Evolutionary conservation across 2,888 invertebrate genomes (phyloP), one percentile per base, ranked within the genome.

Genomic region (Yponomeuta plumbellus): DNA sequence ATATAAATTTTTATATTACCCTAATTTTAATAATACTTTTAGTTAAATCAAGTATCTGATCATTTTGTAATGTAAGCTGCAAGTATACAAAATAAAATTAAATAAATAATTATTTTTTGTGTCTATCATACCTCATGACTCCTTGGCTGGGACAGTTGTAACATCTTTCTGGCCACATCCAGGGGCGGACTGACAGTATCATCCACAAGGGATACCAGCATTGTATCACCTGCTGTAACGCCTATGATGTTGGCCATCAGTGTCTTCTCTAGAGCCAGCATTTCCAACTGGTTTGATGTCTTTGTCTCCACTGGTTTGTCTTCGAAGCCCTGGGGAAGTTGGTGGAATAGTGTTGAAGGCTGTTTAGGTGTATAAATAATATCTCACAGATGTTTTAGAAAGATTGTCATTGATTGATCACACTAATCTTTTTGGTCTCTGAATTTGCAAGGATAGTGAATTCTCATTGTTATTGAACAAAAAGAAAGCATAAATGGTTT

Each of bases 191-290:
- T 84, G 4, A 82, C 84, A 17, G 87, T 80, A 39, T 86, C 85
- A 73, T 95, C 94, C 63, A 92, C 90, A 26, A 95, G 82, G 59
- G 94, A 92, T 0, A 95, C 94, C 22, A 95, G 75, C 75, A 92
- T 92, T 2, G 92, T 89, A 66, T 91, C 91, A 64, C 84, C 87
- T 0, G 92, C 84, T 65, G 92, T 77, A 23, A 88, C 84, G 65
- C 93, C 93, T 0, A 92, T 85, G 17, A 95, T 92, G 69, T 91
- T 87, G 77, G 94, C 93, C 66, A 87, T 92, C 56, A 94, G 84
- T 5, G 90, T 90, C 76, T 94, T 92, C 67, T 95, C 94, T 61
- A 95, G 85, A 1, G 95, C 94, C 40, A 96, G 79, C 86, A 93
- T 93, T 84, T 96, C 96, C 69, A 96, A 91, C 73, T 93, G 88